Percentiles rank a stretch among this genome's conserved stretches.
These are phyloP conservation scores for Ceratitis capitata DNA, from an alignment of 1,140 invertebrate genomes.

Conservation along the genomic window DNA sequence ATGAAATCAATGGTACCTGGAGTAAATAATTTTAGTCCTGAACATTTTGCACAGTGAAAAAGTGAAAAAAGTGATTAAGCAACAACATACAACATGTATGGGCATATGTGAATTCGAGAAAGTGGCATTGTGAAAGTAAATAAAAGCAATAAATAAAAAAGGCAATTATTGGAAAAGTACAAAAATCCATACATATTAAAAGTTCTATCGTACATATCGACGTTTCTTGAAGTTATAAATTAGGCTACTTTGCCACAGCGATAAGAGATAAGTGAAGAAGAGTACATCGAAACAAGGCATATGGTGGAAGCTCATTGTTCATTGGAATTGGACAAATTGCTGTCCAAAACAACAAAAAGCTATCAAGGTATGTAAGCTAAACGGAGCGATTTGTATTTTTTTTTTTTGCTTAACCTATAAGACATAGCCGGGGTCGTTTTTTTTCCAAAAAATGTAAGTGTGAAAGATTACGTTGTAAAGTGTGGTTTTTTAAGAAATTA, in stretches of 20 bases:
- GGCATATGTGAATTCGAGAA: background rate
- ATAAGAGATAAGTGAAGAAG: background rate
- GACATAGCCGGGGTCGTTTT: background rate
- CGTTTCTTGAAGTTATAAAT: background rate
- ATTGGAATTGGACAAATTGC: background rate
- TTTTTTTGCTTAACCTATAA: background rate
- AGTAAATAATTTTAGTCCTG: background rate
- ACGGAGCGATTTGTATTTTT: too few relatives aligned
- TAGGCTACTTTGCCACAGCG: background rate
- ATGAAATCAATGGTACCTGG: background rate
- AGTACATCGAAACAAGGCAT: background rate
- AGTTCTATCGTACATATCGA: background rate
- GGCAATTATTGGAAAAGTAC: background rate
- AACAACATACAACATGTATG: background rate
- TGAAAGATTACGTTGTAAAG: background rate
- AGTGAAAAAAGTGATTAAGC: constrained; percentile 4
- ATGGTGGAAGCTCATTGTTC: background rate
- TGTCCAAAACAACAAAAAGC: background rate
- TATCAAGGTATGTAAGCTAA: background rate
- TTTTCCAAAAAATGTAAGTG: background rate
- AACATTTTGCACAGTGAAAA: background rate
- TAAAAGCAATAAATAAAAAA: background rate
- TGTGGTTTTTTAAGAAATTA: background rate
- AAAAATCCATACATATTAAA: background rate
- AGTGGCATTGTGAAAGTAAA: background rate